Conservation (phyloP, 1,140 invertebrate genomes). For the Orchestia grillus region DNA sequence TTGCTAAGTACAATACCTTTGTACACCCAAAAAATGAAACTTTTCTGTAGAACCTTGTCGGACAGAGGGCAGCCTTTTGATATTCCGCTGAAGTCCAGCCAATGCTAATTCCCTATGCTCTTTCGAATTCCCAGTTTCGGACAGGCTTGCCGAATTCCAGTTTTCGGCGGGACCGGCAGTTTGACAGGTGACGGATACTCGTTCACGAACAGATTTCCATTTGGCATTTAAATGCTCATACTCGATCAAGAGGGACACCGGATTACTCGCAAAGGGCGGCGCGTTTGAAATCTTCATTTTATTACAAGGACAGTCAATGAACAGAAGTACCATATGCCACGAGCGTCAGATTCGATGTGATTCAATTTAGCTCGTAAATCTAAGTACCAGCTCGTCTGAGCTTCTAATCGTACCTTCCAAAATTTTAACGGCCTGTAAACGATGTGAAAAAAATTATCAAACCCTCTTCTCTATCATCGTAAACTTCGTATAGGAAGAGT, state of each 20-base stretch:
- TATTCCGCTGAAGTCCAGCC: background rate
- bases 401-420: background rate
- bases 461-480: background rate
- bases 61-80: background rate
- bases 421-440: background rate
- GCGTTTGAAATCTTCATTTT: background rate
- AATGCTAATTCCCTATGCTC: conserved; percentile 49
- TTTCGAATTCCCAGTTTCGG: conserved; percentile 24
- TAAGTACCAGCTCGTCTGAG: background rate
- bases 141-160: conserved; percentile 35
- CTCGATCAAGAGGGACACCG: background rate
- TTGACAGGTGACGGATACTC: conserved; percentile 51
- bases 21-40: background rate
- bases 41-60: background rate
- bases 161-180: conserved; percentile 50
- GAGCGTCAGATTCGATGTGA: background rate
- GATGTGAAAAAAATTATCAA: background rate
- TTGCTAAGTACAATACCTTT: background rate
- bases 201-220: conserved; percentile 50
- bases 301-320: background rate
- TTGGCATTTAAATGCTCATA: conserved; percentile 20
- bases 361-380: background rate
- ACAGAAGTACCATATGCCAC: background rate
- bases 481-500: background rate
- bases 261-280: background rate